phyloP scores from a whole-genome alignment of 2,888 invertebrate genomes.

The Netelia inedita region DNA sequence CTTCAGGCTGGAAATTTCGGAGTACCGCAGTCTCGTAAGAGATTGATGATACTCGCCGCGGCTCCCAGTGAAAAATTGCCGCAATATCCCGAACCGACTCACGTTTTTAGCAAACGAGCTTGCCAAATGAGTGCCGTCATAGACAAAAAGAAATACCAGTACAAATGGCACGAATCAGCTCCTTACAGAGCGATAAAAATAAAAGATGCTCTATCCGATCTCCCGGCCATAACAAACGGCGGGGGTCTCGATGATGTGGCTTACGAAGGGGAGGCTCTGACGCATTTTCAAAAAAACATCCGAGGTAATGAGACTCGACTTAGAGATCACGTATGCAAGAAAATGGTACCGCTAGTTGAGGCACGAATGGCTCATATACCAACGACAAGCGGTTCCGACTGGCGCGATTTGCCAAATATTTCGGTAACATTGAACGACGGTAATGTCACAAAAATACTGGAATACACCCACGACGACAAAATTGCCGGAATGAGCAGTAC shows the following conservation, averaged over 20 bases:
- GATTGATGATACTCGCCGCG: slow-evolving; percentile 92
- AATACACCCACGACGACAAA: slow-evolving; percentile 87
- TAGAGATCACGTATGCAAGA: slow-evolving; percentile 93
- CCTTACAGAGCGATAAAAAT: slow-evolving; percentile 92
- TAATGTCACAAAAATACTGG: slow-evolving; percentile 88
- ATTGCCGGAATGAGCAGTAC: slow-evolving; percentile 86
- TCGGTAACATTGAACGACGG: slow-evolving; percentile 90
- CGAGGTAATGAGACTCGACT: slow-evolving; percentile 87
- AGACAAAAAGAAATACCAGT: slow-evolving; percentile 86
- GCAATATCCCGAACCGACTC: slow-evolving; percentile 91
- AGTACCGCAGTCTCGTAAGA: slow-evolving; percentile 92
- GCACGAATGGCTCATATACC: slow-evolving; percentile 92
- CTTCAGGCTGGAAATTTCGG: slow-evolving; percentile 95
- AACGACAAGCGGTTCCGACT: slow-evolving; percentile 91
- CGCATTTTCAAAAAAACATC: slow-evolving; percentile 91
- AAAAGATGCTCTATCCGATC: slow-evolving; percentile 93
- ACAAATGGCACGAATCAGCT: slow-evolving; percentile 90
- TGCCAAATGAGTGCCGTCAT: slow-evolving; percentile 88
- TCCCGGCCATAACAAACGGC: slow-evolving; percentile 92
- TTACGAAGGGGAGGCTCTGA: slow-evolving; percentile 90
- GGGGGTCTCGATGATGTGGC: slow-evolving; percentile 89
- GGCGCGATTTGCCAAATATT: slow-evolving; percentile 94
- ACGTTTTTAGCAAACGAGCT: slow-evolving; percentile 91
- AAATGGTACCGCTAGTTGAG: slow-evolving; percentile 92
- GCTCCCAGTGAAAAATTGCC: slow-evolving; percentile 92